phyloP scores from a whole-genome alignment of 2,113 vertebrate genomes.

The Prunella fulvescens region DNA sequence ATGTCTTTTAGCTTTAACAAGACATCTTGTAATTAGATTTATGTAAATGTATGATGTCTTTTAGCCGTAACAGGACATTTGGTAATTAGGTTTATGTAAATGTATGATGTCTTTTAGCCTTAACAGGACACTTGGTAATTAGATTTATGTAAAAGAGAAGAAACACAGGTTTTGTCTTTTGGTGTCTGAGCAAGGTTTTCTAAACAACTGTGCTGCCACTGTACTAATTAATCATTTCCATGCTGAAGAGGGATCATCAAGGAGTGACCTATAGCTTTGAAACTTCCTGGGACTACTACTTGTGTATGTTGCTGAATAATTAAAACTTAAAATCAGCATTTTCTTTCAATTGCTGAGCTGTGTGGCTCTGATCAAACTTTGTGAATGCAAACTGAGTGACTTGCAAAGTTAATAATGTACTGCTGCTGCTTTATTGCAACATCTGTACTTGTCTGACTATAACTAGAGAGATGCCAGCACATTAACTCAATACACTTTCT shows the following conservation, averaged over 20 bases:
- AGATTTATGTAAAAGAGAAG: conserved; percentile 59
- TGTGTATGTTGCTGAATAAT: conserved; percentile 33
- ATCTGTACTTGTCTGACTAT: conserved; percentile 64
- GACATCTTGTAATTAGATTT: conserved; percentile 47
- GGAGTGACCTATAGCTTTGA: conserved; percentile 48
- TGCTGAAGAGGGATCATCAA: conserved; percentile 44
- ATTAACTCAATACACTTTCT: conserved; percentile 67
- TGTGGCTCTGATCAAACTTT: conserved; percentile 47
- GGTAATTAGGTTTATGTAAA: conserved; percentile 62
- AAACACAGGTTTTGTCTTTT: conserved; percentile 35
- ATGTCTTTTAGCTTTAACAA: conserved; percentile 23
- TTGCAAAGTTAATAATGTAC: conserved; percentile 48
- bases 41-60: conserved; percentile 46
- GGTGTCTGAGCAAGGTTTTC: conserved; percentile 47
- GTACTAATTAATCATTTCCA: conserved; percentile 71
- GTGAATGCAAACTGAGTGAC: conserved; percentile 14
- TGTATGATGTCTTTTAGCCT: conserved; percentile 32
- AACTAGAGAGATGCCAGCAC: conserved; percentile 34
- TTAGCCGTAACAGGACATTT: conserved; percentile 22
- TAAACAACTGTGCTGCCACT: conserved; percentile 40
- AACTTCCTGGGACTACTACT: conserved; percentile 25
- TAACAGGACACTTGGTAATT: conserved; percentile 44
- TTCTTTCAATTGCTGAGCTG: conserved; percentile 4
- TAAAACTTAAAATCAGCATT: conserved; percentile 39
- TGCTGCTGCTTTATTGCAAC: conserved; percentile 21